Evolutionary conservation across 1,140 invertebrate genomes (phyloP).

Genomic region (Drosophila kurseongensis): DNA sequence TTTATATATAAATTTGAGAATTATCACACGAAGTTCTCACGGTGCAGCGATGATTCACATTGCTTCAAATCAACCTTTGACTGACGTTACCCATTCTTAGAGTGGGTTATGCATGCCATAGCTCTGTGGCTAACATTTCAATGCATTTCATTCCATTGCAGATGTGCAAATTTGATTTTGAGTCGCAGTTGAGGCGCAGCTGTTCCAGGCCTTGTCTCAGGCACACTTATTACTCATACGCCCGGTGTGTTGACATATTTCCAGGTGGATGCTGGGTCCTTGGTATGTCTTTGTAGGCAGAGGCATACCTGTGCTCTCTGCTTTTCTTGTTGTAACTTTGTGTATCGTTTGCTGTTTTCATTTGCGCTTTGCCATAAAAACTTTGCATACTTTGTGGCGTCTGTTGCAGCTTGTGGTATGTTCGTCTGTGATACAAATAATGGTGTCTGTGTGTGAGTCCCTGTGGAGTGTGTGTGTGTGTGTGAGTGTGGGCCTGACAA

Average conservation of each 20-base stretch:
- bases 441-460: neutral
- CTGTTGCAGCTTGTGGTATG: conserved; percentile 37
- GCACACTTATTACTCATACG: conserved; percentile 71
- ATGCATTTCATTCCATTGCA: conserved; percentile 65
- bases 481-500: conserved; percentile 51
- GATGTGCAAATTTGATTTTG: conserved; percentile 78
- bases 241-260: conserved; percentile 74
- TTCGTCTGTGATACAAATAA: conserved; percentile 12
- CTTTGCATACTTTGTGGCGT: conserved; percentile 79
- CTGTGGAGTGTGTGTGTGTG: conserved; percentile 11
- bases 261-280: conserved; percentile 35
- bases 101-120: conserved; percentile 51
- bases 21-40: neutral
- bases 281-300: conserved; percentile 62
- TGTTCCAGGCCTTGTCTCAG: conserved; percentile 13
- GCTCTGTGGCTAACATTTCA: conserved; percentile 73
- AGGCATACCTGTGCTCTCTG: conserved; percentile 41
- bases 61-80: conserved; percentile 22
- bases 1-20: neutral
- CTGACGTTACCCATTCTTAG: conserved; percentile 27
- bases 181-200: conserved; percentile 51
- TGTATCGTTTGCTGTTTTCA: conserved; percentile 69
- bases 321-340: conserved; percentile 20
- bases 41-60: conserved; percentile 18
- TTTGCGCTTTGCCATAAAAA: conserved; percentile 75